Evolutionary conservation across 2,888 invertebrate genomes (phyloP), one percentile per base, ranked within the genome.

Genomic region (Drosophila paucipuncta): DNA sequence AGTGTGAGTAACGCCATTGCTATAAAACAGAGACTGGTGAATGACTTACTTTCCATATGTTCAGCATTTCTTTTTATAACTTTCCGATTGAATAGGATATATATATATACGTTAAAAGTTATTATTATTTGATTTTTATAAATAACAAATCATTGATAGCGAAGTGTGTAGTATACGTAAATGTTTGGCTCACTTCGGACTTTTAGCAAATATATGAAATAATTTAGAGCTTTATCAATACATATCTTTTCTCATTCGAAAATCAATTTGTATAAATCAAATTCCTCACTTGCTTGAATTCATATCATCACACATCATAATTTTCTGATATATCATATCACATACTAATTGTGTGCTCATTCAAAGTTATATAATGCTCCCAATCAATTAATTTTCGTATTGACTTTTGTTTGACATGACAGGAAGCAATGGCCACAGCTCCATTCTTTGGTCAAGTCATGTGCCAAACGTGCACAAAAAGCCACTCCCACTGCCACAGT

Each of bases 321-420:
- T 25, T 25, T 31, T 31, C n/a, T 35, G 11, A 25, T 25, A 68
- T 22, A 31, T n/a, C 25, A 39, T 55, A 39, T 68, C 49, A 52
- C 31, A 30, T 9, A 33, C n/a, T n/a, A 11, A n/a, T 35, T 50
- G 31, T 59, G 39, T n/a, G 39, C 54, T 22, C 49, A 70, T 70
- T 70, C 70, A 41, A 37, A 39, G 70, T 71, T 63, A 66, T 57
- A 79, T 77, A 69, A 79, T 77, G 83, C 74, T 72, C 58, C 68
- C 68, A 81, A 86, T 77, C 76, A 83, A 86, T 89, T 89, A 74
- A 66, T 50, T 76, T 70, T 62, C 50, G 47, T 54, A 78, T 72
- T 83, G 78, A 68, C 68, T 76, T 76, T 64, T 41, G 67, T 57
- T 57, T 57, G 57, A 30, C 53, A 54, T 50, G 65, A 39, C 65